phyloP scores from a whole-genome alignment of 2,113 vertebrate species.

The Otus sunia region DNA sequence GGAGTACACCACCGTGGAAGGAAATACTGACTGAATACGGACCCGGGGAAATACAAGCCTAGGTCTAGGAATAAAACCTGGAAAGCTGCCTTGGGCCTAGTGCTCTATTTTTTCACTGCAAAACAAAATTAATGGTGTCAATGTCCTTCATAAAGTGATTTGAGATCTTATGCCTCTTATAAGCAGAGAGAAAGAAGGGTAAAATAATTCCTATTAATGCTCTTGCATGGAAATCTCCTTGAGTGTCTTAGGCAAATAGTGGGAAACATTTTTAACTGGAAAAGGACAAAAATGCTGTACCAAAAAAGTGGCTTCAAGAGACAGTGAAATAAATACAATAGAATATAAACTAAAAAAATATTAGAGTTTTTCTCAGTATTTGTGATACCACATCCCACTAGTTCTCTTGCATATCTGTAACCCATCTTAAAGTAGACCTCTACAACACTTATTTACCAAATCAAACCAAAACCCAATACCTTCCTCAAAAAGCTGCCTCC shows the following conservation, averaged over 20 bases:
- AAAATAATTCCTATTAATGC: background rate
- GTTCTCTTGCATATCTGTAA: background rate
- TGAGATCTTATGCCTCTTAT: background rate
- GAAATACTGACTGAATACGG: background rate
- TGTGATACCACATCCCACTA: background rate
- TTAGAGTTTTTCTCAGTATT: background rate
- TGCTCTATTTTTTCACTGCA: background rate
- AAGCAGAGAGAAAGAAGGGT: background rate
- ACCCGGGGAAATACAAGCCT: background rate
- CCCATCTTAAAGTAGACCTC: background rate
- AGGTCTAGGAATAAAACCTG: conserved; percentile 15
- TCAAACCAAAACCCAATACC: background rate
- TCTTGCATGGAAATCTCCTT: background rate
- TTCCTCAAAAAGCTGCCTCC: background rate
- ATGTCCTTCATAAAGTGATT: background rate
- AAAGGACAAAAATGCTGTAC: background rate
- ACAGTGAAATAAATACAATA: background rate
- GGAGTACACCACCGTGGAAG: background rate
- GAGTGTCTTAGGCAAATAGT: background rate
- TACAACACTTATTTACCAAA: background rate
- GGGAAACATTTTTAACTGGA: background rate
- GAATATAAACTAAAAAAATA: background rate
- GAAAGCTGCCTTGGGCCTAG: background rate
- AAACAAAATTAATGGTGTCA: background rate
- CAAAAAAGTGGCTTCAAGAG: background rate